phyloP scores from a whole-genome alignment of 2,888 invertebrate genomes.

The Autographa pulchrina region DNA sequence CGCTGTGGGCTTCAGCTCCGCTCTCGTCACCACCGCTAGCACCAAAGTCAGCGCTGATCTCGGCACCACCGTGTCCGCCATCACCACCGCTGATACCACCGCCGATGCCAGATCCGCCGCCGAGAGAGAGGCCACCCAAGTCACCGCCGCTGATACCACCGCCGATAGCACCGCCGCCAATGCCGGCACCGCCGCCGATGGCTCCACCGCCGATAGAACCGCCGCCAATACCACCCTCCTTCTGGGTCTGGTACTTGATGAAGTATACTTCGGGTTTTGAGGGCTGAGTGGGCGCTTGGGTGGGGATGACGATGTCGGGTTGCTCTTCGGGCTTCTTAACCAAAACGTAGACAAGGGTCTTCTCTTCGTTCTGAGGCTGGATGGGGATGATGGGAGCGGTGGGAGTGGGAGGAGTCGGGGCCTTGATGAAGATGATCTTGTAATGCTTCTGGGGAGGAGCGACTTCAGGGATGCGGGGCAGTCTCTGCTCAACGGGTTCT shows the following conservation, averaged over 20 bases:
- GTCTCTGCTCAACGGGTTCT: slow-evolving; percentile 93
- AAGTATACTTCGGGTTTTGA: slow-evolving; percentile 97
- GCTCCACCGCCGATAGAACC: slow-evolving; percentile 75
- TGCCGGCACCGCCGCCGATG: slow-evolving; percentile 72
- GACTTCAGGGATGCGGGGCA: slow-evolving; percentile 90
- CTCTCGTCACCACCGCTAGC: slow-evolving; percentile 73
- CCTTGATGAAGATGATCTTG: slow-evolving; percentile 98
- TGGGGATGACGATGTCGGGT: slow-evolving; percentile 94
- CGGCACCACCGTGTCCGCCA: slow-evolving; percentile 75
- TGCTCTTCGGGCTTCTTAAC: slow-evolving; percentile 96
- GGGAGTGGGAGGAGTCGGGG: slow-evolving; percentile 95
- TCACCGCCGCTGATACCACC: slow-evolving; percentile 76
- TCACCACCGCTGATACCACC: slow-evolving; percentile 73
- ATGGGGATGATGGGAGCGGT: slow-evolving; percentile 94
- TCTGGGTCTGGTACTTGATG: slow-evolving; percentile 94
- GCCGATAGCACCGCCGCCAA: slow-evolving; percentile 66
- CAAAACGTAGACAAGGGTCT: slow-evolving; percentile 96
- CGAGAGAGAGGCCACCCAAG: slow-evolving; percentile 67
- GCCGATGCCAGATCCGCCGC: slow-evolving; percentile 73
- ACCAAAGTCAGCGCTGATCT: slow-evolving; percentile 77
- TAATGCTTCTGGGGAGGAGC: slow-evolving; percentile 96
- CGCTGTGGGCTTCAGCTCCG: slow-evolving; percentile 73
- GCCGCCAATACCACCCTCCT: slow-evolving; percentile 85
- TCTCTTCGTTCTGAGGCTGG: slow-evolving; percentile 95
- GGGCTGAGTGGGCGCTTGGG: slow-evolving; percentile 94